These are phyloP conservation scores for Phthorimaea operculella DNA, from an alignment of 1,140 invertebrate genomes.

Conservation along the genomic window DNA sequence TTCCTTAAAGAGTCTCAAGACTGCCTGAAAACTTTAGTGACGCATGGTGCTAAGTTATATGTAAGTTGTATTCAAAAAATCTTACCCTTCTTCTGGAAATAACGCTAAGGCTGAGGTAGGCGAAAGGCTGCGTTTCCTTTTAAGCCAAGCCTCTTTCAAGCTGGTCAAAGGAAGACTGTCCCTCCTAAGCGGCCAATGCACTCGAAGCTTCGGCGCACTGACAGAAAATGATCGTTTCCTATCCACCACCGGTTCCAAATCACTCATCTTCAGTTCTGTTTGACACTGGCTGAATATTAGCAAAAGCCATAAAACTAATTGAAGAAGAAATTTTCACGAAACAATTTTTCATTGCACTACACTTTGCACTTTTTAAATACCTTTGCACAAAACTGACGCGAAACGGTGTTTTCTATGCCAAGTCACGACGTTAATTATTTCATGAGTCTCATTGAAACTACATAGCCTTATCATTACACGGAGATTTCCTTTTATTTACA, in stretches of 20 bases:
- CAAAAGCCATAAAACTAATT: not conserved
- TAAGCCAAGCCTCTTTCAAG: constrained; percentile 43
- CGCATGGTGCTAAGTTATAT: no score
- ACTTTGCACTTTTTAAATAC: not conserved
- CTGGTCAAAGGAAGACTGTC: constrained; percentile 48
- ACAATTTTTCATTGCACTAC: not conserved
- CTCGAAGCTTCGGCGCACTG: not conserved
- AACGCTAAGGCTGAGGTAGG: constrained; percentile 10
- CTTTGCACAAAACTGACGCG: no score
- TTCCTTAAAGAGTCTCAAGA: no score
- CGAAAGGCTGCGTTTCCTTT: constrained; percentile 34
- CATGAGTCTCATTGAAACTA: not conserved
- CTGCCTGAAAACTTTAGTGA: no score
- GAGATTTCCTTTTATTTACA: not conserved
- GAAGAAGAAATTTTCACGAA: not conserved
- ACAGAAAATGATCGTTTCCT: no score
- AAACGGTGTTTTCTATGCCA: no score
- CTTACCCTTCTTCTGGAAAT: no score
- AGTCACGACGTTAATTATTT: not conserved
- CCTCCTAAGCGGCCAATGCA: constrained; percentile 35
- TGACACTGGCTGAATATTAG: not conserved
- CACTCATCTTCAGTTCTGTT: not conserved
- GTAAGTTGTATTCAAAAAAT: no score
- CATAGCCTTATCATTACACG: not conserved
- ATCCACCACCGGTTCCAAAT: not conserved